Evolutionary conservation across 2,113 vertebrate species (phyloP), one percentile per base, ranked within the genome.

Genomic region (Redunca redunca): DNA sequence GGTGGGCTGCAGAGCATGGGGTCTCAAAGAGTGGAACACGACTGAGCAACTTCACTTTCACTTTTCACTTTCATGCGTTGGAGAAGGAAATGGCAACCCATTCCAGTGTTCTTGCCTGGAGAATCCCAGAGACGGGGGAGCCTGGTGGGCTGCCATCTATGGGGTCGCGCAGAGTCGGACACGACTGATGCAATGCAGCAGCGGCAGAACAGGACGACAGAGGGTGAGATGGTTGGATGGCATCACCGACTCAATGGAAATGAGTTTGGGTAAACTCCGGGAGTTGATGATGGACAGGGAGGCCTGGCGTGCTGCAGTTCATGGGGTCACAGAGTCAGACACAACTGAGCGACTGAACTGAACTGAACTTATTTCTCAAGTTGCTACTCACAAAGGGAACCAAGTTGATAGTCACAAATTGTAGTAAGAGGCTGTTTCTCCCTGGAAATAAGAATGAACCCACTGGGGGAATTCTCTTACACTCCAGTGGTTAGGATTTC

Each of bases 371-470:
- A 81, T 48, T 93, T 91, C 84, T 60, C 64, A 89, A 91, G 30
- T 15, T 48, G 28, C 36, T 90, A 60, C 40, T 77, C 82, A 80
- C 26, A 85, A 91, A 82, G 28, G 23, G 46, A 81, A 81, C 46
- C 43, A 80, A 48, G 77, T 12, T 52, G 78, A 81, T 21, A 36
- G 30, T 52, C 78, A 52, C 50, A 82, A 53, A 85, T 40, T 90
- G 11, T 57, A 74, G 50, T 87, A 64, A 78, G 50, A 95, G 8
- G 13, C 21, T 48, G 28, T 67, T 86, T 46, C 80, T 78, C 91
- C 53, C 43, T 92, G 48, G 48, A 89, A 97, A 95, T 53, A 88
- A 55, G 28, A 48, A 52, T 33, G 8, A 96, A 52, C 33, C 81
- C 36, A 64, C 36, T 78, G 28, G 40, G 40, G 23, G 6, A 77